phyloP scores from a whole-genome alignment of 2,888 invertebrate genomes.

The Liodrosophila aerea region DNA sequence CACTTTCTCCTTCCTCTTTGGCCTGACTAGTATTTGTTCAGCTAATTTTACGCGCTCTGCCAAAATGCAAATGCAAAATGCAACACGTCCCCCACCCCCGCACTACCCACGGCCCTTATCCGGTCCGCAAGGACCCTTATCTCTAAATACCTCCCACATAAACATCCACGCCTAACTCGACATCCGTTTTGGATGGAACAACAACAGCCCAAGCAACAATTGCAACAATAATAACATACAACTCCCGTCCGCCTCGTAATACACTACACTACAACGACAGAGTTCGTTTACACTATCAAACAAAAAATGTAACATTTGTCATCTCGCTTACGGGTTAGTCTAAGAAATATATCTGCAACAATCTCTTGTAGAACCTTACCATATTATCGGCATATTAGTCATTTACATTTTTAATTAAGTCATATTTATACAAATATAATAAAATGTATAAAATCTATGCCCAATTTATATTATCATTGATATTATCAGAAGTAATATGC shows the following conservation, averaged over 20 bases:
- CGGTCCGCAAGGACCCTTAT: not conserved
- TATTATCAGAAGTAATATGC: too few relatives aligned
- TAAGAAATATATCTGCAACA: too few relatives aligned
- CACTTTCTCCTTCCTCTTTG: conserved; percentile 17
- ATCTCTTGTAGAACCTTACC: too few relatives aligned
- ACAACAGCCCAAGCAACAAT: conserved; percentile 32
- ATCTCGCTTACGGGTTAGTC: not conserved
- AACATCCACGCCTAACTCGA: conserved; percentile 23
- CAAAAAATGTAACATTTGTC: too few relatives aligned
- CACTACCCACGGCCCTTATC: not conserved
- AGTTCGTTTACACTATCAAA: not conserved
- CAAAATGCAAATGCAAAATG: conserved; percentile 61
- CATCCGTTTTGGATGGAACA: conserved; percentile 46
- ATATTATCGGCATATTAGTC: too few relatives aligned
- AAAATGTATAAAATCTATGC: too few relatives aligned
- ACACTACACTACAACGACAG: conserved; percentile 8
- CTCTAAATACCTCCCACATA: not conserved
- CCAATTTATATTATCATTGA: too few relatives aligned
- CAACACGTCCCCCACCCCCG: conserved; percentile 10
- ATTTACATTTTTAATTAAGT: too few relatives aligned
- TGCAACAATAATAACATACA: conserved; percentile 17
- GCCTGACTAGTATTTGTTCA: conserved; percentile 44
- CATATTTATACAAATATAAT: too few relatives aligned
- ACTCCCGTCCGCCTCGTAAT: conserved; percentile 24
- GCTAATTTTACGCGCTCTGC: conserved; percentile 63